Evolutionary conservation across 2,888 invertebrate species (phyloP), one percentile per base, ranked within the genome.

Genomic region (Pollenia labialis): DNA sequence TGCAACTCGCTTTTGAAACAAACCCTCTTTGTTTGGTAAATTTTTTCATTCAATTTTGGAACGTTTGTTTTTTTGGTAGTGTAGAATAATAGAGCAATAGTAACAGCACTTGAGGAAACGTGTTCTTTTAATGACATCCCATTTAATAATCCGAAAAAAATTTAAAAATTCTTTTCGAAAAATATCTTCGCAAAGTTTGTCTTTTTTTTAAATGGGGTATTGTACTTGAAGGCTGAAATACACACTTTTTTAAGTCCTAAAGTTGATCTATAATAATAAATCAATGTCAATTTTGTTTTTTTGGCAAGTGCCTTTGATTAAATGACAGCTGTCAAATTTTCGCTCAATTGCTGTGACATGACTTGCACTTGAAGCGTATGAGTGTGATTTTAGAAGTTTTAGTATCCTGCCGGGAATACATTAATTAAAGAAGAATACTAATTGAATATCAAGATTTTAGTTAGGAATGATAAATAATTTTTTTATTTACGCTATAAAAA

Each of bases 251-350:
- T 48, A 16, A 48, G 16, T 2, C 42, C 14, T 14, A 46, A 48
- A 68, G 16, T 18, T 46, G 18, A 52, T 62, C 50, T 23, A 12
- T 16, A 12, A 74, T 48, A 60, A 82, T 75, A 75, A 75, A 75
- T 82, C 75, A 75, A 68, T 75, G 75, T 75, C 68, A 48, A 44
- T 32, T 75, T 75, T 71, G 62, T 40, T 50, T 32, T 32, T 75
- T 75, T 71, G 71, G 50, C 81, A 81, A 60, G 44, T 58, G 74
- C 16, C 58, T 32, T 32, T 75, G 44, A 32, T 75, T 52, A 75
- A 60, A 75, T 82, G 75, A 75, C 75, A 75, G 58, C 58, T 69
- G 74, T 58, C 81, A 81, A 74, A 60, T 58, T 50, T 52, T 58
- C 14, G 18, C 1, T 0, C 62, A 46, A 72, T 54, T 80, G 46